Evolutionary conservation across 2,888 invertebrate genomes (phyloP).

Genomic region (Eilema griseolum): DNA sequence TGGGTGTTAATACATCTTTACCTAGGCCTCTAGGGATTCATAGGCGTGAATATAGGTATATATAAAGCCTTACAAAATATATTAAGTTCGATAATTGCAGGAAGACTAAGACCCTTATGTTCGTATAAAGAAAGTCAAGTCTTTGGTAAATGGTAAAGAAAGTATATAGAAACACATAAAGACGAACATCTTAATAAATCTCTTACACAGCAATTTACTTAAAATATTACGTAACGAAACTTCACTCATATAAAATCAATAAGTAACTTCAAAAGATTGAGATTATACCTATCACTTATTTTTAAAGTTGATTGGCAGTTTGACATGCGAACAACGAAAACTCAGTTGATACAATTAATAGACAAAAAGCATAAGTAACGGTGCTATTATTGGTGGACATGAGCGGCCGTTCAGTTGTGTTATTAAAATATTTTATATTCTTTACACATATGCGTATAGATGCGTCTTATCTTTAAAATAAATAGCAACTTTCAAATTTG

Average conservation of each 20-base stretch:
- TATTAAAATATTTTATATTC: constrained; percentile 11
- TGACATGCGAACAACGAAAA: constrained; percentile 40
- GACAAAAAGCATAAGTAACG: constrained; percentile 30
- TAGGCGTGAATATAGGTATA: no score
- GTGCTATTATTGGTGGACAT: constrained; percentile 8
- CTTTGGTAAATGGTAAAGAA: not conserved
- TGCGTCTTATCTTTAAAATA: not conserved
- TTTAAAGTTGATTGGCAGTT: constrained; percentile 31
- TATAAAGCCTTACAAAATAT: no score
- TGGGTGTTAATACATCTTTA: no score
- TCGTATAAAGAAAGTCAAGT: not conserved
- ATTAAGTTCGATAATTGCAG: not conserved
- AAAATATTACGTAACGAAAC: constrained; percentile 1
- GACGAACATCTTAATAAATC: not conserved
- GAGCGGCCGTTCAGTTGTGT: not conserved
- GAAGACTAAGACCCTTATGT: no score
- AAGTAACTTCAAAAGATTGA: constrained; percentile 9
- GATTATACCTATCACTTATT: constrained; percentile 14
- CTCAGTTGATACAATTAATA: constrained; percentile 22
- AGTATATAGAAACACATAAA: not conserved
- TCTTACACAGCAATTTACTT: constrained; percentile 5
- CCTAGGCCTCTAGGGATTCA: no score
- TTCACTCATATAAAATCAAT: constrained; percentile 13
- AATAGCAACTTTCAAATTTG: not conserved
- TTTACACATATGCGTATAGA: not conserved